Evolutionary conservation across 2,797 vertebrate genomes (phyloP).

Genomic region (Cynopterus sphinx): DNA sequence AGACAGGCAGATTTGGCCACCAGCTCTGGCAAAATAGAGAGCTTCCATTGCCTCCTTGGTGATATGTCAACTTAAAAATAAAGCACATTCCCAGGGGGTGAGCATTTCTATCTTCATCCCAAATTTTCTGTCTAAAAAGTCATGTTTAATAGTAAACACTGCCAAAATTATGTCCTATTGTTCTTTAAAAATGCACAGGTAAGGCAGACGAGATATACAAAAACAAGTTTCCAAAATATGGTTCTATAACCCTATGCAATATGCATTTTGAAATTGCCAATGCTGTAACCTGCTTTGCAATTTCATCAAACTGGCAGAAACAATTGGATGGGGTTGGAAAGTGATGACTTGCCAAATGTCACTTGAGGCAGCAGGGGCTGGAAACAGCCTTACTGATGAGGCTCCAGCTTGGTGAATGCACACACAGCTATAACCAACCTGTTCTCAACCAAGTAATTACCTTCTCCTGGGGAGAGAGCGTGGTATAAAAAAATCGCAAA

Average conservation of each 20-base stretch:
- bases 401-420: conserved; percentile 72
- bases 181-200: conserved; percentile 45
- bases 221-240: conserved; percentile 34
- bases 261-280: conserved; percentile 56
- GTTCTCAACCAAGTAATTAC: conserved; percentile 71
- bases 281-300: conserved; percentile 47
- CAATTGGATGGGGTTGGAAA: conserved; percentile 20
- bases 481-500: conserved; percentile 49
- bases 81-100: not conserved
- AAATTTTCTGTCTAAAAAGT: conserved; percentile 38
- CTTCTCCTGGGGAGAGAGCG: conserved; percentile 64
- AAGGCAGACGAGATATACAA: conserved; percentile 31
- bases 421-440: conserved; percentile 70
- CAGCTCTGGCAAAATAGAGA: not conserved
- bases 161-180: not conserved
- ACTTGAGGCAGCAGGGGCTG: conserved; percentile 67
- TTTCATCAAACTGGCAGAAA: conserved; percentile 73
- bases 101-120: conserved; percentile 7
- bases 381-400: conserved; percentile 72
- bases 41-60: not conserved
- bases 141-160: not conserved
- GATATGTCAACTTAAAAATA: conserved; percentile 54
- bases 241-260: conserved; percentile 29
- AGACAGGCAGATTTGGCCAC: not conserved
- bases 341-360: conserved; percentile 65